Evolutionary conservation across 2,888 invertebrate species (phyloP).

Genomic region (Lithophane leautieri): DNA sequence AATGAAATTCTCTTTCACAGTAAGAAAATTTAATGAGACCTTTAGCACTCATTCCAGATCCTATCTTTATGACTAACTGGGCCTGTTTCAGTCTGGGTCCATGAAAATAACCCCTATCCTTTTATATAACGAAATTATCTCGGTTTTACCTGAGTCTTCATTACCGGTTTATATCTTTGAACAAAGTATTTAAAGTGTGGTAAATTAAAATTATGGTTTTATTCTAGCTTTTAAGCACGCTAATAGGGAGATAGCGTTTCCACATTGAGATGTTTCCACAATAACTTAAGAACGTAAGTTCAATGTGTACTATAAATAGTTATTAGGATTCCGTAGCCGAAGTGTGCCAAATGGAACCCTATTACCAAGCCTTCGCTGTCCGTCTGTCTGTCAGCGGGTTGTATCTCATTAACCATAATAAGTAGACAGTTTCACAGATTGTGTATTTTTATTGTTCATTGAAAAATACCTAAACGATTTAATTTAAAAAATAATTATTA

Average conservation of each 20-base stretch:
- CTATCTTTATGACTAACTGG: slow-evolving; percentile 40
- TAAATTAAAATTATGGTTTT: slow-evolving; percentile 36
- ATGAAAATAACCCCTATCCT: slow-evolving; percentile 46
- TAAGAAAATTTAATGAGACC: slow-evolving; percentile 41
- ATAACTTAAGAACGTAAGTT: not conserved
- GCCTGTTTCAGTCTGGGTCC: slow-evolving; percentile 30
- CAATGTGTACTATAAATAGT: not conserved
- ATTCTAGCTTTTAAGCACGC: not conserved
- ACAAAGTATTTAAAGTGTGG: slow-evolving; percentile 8
- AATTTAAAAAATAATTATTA: not conserved
- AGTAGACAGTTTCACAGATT: no score
- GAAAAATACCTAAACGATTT: no score
- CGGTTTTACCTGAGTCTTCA: slow-evolving; percentile 52
- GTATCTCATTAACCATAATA: no score
- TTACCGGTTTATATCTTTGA: slow-evolving; percentile 40
- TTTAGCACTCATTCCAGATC: slow-evolving; percentile 41
- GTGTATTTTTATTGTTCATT: no score
- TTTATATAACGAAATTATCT: slow-evolving; percentile 56
- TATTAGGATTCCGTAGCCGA: no score
- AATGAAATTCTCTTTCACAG: not conserved
- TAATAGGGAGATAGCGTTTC: slow-evolving; percentile 1
- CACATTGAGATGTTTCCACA: slow-evolving; percentile 15
- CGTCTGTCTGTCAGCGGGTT: no score
- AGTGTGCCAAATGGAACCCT: no score
- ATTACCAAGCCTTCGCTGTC: no score